Evolutionary conservation across 2,797 vertebrate species (phyloP), one percentile per base, ranked within the genome.

Genomic region (Enteromius afrohamiltoni): DNA sequence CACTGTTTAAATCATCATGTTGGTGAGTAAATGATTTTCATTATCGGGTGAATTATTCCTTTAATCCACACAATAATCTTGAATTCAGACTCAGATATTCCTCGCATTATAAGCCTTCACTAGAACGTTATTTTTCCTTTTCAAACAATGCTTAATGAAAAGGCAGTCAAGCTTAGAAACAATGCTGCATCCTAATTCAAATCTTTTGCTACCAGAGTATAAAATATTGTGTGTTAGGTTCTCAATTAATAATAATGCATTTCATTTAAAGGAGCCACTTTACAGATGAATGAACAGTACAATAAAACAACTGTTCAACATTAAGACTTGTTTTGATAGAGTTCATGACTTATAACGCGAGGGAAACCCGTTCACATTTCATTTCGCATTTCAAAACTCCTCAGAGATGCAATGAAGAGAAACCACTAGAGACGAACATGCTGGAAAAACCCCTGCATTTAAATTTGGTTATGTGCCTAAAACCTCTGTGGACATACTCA

Each of bases 381-480:
- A 29, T 29, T 29, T 29, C 29, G 67, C 23, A 23, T 68, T 53
- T 65, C 13, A 17, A 37, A 76, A 55, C 51, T 40, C 23, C 58
- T 14, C 11, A 53, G 16, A 77, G 23, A 64, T 64, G 23, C 23
- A 78, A 14, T n/a, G 60, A 78, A 62, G 21, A 31, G 40, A 40
- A 49, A 47, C 26, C 64, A 58, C 3, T 14, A 42, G 31, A 60
- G 13, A 77, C 1, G 26, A 37, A 68, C 23, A 74, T 17, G 21
- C 29, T 29, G 37, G 29, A 14, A 49, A 79, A 49, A 79, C 6
- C 40, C 79, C 69, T 82, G 58, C 71, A 76, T 82, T 75, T 31
- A 82, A 55, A 76, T 76, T 42, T 49, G 21, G n/a, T 29, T 42
- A 53, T 76, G 76, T 67, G 80, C 71, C 60, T 76, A 29, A 82